Base-by-base conservation (phyloP, 23 tunicate genomes). In the Clavelina lepadiformis region DNA sequence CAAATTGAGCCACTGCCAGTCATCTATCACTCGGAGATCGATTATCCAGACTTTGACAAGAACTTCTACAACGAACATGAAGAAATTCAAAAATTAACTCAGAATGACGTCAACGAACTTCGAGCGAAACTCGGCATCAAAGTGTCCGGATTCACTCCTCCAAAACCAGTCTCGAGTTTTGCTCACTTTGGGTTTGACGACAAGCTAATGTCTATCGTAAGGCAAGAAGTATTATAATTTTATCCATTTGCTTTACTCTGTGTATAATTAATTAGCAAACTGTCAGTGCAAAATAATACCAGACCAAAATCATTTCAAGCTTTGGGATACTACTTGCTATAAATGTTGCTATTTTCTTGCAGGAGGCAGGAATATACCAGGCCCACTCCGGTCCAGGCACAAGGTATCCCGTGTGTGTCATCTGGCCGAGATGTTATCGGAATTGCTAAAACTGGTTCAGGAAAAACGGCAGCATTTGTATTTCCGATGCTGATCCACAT, bases 381-480 rank as follows among this genome's bases (percentile, higher is more conserved):
- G 31, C 98, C 98, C 18, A 93, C 98, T 24, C 94, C 98, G 3
- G 85, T 93, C 32, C 98, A 93, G 68, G 92, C 93, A 2, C 88
- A 85, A 54, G 98, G 82, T 4, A 79, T 91, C 25, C 98, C 98
- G 11, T 72, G 93, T 61, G 93, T 66, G 0, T 36, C 81, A 35
- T 33, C 73, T n/a, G 98, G 98, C 27, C 76, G 98, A 41, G 98
- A 93, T 57, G 94, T 93, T 21, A 93, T 93, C 31, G 98, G 98
- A 22, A 93, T 93, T 22, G 98, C 98, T 3, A 74, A 93, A 69
- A 93, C 98, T 31, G 98, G 98, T 23, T 84, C 94, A 18, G 98
- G 98, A 3, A 93, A 93, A 64, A 93, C 98, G 26, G 94, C 98
- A 3, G 88, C 93, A 0, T 93, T 93, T 56, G 80, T 93, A 0